Evolutionary conservation across 2,888 invertebrate genomes (phyloP).

Genomic region (Acrocyrtus sp.): DNA sequence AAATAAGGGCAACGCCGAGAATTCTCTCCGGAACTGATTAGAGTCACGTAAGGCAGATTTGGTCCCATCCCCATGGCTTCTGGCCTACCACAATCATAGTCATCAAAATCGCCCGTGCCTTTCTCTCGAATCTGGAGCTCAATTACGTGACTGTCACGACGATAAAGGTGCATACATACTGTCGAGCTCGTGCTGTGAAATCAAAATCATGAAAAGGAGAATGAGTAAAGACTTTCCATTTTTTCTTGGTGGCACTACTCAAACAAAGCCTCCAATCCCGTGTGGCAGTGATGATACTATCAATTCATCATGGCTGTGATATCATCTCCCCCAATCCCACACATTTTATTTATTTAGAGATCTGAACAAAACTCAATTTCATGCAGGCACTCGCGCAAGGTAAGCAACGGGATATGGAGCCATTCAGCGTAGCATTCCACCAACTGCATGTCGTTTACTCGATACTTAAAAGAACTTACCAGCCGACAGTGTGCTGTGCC

Average conservation of each 20-base stretch:
- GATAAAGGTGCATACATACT: conserved; percentile 80
- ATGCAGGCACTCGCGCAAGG: no score
- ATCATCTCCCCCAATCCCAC: no score
- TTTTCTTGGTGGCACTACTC: background rate
- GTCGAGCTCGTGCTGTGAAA: conserved; percentile 80
- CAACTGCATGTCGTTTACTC: no score
- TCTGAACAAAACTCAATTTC: no score
- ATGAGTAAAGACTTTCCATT: no score
- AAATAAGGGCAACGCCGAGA: conserved; percentile 60
- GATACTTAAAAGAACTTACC: no score
- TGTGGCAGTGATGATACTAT: background rate
- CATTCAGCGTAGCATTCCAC: no score
- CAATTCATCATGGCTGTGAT: no score
- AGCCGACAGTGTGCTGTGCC: conserved; percentile 81
- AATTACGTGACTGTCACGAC: conserved; percentile 77
- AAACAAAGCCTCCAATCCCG: conserved; percentile 3
- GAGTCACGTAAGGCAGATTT: conserved; percentile 58
- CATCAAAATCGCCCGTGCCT: conserved; percentile 45
- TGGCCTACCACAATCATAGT: conserved; percentile 52
- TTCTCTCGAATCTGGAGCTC: conserved; percentile 71
- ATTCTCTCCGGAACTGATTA: conserved; percentile 56
- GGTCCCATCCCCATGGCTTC: conserved; percentile 52
- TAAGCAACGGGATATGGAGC: no score
- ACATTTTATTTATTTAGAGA: no score
- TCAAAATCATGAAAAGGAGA: conserved; percentile 25